Conservation (phyloP, 92 coral and sea anemone genomes). For the Phymanthus crucifer region DNA sequence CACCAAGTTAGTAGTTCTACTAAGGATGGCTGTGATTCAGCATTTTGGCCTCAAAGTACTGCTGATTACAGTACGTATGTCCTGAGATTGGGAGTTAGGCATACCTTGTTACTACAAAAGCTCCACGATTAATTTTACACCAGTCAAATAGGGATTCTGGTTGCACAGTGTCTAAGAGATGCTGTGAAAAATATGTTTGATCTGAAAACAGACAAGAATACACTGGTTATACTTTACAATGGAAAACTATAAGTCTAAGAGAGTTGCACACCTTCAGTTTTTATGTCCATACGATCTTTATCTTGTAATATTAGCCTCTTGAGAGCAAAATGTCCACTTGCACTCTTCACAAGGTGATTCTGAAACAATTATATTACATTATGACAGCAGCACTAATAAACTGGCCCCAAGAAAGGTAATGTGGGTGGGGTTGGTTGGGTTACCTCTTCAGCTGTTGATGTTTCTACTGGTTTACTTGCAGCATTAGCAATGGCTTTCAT, state of each 20-base stretch:
- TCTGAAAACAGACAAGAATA: neutral
- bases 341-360: conserved; percentile 93
- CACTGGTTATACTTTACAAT: neutral
- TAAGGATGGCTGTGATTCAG: neutral
- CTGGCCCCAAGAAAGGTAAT: neutral
- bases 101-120: conserved; percentile 91
- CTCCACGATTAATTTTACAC: conserved; percentile 94
- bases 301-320: conserved; percentile 85
- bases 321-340: conserved; percentile 92
- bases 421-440: neutral
- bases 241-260: neutral
- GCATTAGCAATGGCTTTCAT: conserved; percentile 76
- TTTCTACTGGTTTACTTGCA: conserved; percentile 72
- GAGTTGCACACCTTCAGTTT: conserved; percentile 49
- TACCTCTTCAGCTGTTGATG: conserved; percentile 73
- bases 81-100: neutral
- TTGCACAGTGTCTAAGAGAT: conserved; percentile 63
- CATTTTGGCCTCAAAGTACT: too few species aligned
- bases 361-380: neutral
- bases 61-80: too few species aligned
- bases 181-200: conserved; percentile 62
- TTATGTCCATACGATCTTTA: conserved; percentile 63
- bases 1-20: neutral
- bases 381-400: too few species aligned
- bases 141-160: conserved; percentile 71